Evolutionary conservation across 2,113 vertebrate genomes (phyloP).

Genomic region (Pteronura brasiliensis): DNA sequence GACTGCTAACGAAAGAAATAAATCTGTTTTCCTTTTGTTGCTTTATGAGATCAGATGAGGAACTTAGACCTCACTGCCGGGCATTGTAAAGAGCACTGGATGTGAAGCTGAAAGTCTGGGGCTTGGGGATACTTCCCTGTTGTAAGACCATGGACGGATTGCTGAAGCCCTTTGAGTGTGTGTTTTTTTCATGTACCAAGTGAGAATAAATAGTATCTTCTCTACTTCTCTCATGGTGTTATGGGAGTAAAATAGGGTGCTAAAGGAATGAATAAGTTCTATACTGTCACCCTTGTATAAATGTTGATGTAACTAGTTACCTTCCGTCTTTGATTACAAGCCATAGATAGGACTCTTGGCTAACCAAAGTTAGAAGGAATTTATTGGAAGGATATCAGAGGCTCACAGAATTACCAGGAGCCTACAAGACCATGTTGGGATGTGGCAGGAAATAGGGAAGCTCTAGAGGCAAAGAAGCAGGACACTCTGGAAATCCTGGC

Average conservation of each 20-base stretch:
- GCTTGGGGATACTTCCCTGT: neutral
- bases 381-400: neutral
- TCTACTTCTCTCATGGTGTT: neutral
- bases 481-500: neutral
- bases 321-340: neutral
- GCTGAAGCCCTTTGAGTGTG: neutral
- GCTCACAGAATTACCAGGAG: neutral
- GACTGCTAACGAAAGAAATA: slow-evolving; percentile 8
- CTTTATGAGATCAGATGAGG: slow-evolving; percentile 1
- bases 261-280: neutral
- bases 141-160: neutral
- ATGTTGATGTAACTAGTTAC: neutral
- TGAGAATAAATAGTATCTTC: neutral
- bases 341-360: neutral
- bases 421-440: neutral
- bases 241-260: neutral
- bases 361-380: neutral
- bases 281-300: neutral
- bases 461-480: neutral
- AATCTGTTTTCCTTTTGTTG: slow-evolving; percentile 10
- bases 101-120: neutral
- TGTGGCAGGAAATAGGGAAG: neutral
- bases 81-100: neutral
- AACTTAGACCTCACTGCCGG: neutral
- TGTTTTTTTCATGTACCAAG: neutral